These are phyloP conservation scores for Rhodinocichla rosea DNA, from an alignment of 2,113 vertebrate genomes.

Conservation along the genomic window DNA sequence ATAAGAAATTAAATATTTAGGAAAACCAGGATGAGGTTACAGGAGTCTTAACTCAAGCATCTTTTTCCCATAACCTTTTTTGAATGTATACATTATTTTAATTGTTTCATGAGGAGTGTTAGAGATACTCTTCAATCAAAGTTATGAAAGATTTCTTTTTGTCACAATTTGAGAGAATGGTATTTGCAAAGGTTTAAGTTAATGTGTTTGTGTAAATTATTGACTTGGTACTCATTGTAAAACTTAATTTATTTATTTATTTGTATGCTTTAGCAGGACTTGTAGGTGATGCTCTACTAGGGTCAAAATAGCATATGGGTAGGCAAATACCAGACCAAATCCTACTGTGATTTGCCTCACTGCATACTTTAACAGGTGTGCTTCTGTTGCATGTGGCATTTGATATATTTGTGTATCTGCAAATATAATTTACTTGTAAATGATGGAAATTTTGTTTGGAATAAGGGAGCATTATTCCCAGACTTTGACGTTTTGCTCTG, in stretches of 20 bases:
- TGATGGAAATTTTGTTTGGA: background rate
- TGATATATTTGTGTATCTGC: constrained; percentile 48
- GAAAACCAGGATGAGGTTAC: background rate
- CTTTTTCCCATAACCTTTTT: background rate
- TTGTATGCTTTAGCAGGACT: constrained; percentile 46
- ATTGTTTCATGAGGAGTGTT: background rate
- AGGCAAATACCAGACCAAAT: constrained; percentile 37
- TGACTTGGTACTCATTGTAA: constrained; percentile 33
- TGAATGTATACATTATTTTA: background rate
- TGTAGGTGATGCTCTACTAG: constrained; percentile 32
- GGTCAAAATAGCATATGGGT: constrained; percentile 27
- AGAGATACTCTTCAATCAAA: background rate
- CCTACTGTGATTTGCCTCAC: constrained; percentile 20
- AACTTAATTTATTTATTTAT: constrained; percentile 39
- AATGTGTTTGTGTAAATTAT: constrained; percentile 25
- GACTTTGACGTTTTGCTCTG: background rate
- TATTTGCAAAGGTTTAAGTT: constrained; percentile 21
- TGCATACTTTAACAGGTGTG: constrained; percentile 7
- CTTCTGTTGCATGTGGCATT: constrained; percentile 30
- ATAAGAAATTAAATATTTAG: background rate
- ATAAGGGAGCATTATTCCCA: background rate
- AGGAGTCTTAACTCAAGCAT: background rate
- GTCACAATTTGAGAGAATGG: background rate
- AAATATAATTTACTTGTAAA: constrained; percentile 34
- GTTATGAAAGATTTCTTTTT: background rate